phyloP scores from a whole-genome alignment of 2,888 invertebrate species.

The Hyles lineata region DNA sequence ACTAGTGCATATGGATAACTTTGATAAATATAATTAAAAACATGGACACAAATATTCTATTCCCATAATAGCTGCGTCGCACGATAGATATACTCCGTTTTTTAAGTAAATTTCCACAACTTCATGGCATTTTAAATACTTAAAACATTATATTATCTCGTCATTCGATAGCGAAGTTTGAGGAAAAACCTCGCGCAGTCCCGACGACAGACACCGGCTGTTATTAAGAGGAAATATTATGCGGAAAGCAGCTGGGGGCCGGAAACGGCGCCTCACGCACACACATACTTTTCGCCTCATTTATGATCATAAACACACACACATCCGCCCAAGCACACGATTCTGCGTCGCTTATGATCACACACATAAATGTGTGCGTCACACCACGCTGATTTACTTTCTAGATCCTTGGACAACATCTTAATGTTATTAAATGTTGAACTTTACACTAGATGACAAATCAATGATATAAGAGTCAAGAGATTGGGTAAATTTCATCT shows the following conservation, averaged over 20 bases:
- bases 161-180: not conserved
- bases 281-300: not conserved
- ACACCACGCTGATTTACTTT: not conserved
- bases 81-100: no score
- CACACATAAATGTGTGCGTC: not conserved
- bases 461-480: no score
- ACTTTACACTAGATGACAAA: no score
- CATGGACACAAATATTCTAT: no score
- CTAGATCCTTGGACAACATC: not conserved
- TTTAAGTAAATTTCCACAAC: no score
- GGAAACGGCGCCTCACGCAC: constrained; percentile 2
- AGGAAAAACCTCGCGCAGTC: not conserved
- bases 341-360: no score
- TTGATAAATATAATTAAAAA: no score
- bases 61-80: no score
- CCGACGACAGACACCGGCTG: not conserved
- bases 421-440: no score
- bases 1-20: no score
- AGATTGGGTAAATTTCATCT: no score
- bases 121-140: not conserved
- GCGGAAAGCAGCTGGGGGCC: not conserved
- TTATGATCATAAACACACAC: not conserved
- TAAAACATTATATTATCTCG: not conserved
- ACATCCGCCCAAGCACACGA: not conserved
- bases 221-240: constrained; percentile 3